Conservation (phyloP, 2,113 vertebrate genomes). For the Seriola aureovittata region DNA sequence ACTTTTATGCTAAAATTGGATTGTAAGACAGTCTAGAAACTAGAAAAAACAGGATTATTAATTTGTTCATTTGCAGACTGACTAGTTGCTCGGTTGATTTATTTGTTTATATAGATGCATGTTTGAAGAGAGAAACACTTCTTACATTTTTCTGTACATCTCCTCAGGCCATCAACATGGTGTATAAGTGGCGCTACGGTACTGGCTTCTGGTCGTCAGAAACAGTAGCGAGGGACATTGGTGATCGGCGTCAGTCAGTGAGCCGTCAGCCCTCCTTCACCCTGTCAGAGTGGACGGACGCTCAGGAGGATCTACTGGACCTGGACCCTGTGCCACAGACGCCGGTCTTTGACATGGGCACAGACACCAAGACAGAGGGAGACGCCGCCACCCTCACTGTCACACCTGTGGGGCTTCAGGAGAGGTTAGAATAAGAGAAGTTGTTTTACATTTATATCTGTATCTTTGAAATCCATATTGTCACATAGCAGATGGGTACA, state of each 20-base stretch:
- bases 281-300: slow-evolving; percentile 96
- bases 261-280: slow-evolving; percentile 98
- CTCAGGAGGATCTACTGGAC: slow-evolving; percentile 93
- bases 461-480: slow-evolving; percentile 9
- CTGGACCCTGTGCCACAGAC: slow-evolving; percentile 92
- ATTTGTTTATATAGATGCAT: not conserved
- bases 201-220: slow-evolving; percentile 69
- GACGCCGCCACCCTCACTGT: slow-evolving; percentile 92
- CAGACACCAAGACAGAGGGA: slow-evolving; percentile 89
- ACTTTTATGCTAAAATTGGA: too few relatives aligned
- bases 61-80: not conserved
- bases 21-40: too few relatives aligned
- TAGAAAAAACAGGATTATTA: not conserved
- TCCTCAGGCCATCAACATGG: slow-evolving; percentile 86
- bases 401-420: slow-evolving; percentile 95
- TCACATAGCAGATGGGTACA: not conserved
- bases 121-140: too few relatives aligned
- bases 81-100: not conserved
- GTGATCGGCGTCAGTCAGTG: slow-evolving; percentile 94
- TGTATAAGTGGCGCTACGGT: slow-evolving; percentile 69
- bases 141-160: not conserved
- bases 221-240: slow-evolving; percentile 68
- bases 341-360: slow-evolving; percentile 91
- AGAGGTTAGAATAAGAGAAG: slow-evolving; percentile 87
- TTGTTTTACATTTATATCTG: not conserved